Conservation (phyloP, 2,113 vertebrate species). For the Pipra filicauda region DNA sequence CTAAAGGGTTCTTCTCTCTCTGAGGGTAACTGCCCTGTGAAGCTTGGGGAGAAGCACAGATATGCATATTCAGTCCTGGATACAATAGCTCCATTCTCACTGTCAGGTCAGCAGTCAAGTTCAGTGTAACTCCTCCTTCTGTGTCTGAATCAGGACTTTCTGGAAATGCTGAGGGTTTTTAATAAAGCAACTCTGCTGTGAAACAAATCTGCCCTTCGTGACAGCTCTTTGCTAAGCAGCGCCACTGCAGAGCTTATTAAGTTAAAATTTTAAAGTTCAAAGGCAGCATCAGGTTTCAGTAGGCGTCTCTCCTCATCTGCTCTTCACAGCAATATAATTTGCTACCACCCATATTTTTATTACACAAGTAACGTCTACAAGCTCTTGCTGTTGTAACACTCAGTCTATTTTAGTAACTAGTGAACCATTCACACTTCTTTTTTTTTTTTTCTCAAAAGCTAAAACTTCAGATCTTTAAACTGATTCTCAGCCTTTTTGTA, state of each 20-base stretch:
- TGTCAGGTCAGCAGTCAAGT: slow-evolving; percentile 66
- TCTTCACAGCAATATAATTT: slow-evolving; percentile 48
- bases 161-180: slow-evolving; percentile 55
- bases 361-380: slow-evolving; percentile 8
- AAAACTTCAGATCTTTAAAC: not conserved
- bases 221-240: slow-evolving; percentile 23
- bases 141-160: slow-evolving; percentile 53
- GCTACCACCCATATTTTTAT: slow-evolving; percentile 44
- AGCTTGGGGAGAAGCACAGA: slow-evolving; percentile 18
- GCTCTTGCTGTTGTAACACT: slow-evolving; percentile 40
- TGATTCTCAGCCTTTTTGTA: not conserved
- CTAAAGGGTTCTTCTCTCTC: not conserved
- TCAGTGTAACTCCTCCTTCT: slow-evolving; percentile 59
- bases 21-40: not conserved
- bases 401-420: not conserved
- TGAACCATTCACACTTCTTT: slow-evolving; percentile 1
- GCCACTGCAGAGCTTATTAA: slow-evolving; percentile 32
- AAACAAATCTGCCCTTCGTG: slow-evolving; percentile 39
- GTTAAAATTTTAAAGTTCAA: slow-evolving; percentile 58
- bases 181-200: slow-evolving; percentile 41
- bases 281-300: slow-evolving; percentile 56
- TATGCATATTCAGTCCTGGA: slow-evolving; percentile 47
- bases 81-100: slow-evolving; percentile 66
- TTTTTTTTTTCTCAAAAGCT: not conserved
- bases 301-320: slow-evolving; percentile 53